Evolutionary conservation across 92 coral and sea anemone genomes (phyloP).

Genomic region (Paramuricea clavata): DNA sequence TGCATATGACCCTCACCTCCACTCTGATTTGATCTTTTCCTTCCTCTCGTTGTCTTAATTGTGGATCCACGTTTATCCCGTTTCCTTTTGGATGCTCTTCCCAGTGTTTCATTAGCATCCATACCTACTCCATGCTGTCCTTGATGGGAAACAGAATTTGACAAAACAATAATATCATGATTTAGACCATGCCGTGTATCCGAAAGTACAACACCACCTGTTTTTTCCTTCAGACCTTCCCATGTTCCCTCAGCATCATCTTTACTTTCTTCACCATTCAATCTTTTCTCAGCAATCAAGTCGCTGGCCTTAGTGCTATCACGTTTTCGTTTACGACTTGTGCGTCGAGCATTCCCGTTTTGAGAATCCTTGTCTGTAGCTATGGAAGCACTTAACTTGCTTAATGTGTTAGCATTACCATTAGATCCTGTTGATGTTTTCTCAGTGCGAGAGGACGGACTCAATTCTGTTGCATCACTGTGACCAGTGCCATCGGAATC

Average conservation of each 20-base stretch:
- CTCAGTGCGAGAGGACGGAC: background rate
- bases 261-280: background rate
- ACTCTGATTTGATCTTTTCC: background rate
- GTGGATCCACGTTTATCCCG: background rate
- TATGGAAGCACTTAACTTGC: no score
- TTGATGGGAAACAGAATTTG: no score
- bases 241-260: background rate
- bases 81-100: background rate
- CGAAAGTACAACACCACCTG: background rate
- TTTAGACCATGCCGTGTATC: constrained; percentile 12
- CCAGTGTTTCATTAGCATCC: background rate
- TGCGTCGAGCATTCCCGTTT: background rate
- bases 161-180: background rate
- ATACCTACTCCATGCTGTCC: background rate
- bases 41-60: background rate
- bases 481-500: no score
- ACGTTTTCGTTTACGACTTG: background rate
- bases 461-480: background rate
- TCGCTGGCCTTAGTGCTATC: background rate
- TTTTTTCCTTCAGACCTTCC: background rate
- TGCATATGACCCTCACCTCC: background rate
- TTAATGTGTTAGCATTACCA: no score
- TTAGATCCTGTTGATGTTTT: no score
- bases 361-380: background rate
- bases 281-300: background rate